Evolutionary conservation across 2,888 invertebrate species (phyloP).

Genomic region (Conomelus anceps): DNA sequence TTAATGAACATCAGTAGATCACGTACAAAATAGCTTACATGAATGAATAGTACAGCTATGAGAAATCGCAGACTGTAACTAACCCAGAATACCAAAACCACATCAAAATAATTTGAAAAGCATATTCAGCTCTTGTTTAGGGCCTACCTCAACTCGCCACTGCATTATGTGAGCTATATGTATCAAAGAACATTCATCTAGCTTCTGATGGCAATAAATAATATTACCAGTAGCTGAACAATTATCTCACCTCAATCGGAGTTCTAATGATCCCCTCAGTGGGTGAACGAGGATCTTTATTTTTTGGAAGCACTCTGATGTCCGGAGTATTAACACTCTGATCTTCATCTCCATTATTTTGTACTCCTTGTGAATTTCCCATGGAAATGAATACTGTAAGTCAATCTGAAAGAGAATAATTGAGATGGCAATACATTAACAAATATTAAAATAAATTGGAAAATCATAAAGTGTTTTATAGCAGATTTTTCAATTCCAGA

Average conservation of each 20-base stretch:
- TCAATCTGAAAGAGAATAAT: neutral
- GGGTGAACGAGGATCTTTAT: constrained; percentile 5
- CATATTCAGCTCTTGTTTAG: no score
- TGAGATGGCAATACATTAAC: no score
- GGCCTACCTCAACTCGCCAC: no score
- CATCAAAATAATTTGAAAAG: no score
- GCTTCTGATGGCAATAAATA: neutral
- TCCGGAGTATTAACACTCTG: neutral
- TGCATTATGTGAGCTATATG: no score
- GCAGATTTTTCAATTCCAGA: no score
- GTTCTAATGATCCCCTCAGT: constrained; percentile 7
- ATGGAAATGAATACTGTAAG: neutral
- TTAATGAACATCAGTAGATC: no score
- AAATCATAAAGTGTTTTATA: no score
- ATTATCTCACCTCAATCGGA: constrained; percentile 2
- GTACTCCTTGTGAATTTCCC: neutral
- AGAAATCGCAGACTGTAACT: no score
- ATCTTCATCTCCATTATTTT: neutral
- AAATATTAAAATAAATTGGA: neutral
- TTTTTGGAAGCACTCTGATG: neutral
- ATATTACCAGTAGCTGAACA: neutral
- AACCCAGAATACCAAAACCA: no score
- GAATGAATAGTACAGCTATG: no score
- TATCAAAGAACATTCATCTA: neutral
- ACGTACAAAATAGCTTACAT: no score